These are phyloP conservation scores for Bombus impatiens DNA, from an alignment of 1,140 invertebrate species.

Conservation along the genomic window DNA sequence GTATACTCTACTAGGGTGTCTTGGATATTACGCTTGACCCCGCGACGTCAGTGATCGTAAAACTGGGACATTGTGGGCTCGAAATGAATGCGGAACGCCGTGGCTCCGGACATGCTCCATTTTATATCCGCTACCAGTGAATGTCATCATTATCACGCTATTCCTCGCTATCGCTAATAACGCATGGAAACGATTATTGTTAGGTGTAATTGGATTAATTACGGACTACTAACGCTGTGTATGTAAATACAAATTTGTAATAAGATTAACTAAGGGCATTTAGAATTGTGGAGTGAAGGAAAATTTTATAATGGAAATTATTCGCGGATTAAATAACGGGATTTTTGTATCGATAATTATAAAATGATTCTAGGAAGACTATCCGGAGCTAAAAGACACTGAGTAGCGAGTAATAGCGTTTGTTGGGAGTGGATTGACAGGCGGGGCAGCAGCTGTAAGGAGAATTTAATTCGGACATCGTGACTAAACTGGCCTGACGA, in stretches of 20 bases:
- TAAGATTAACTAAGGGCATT: too few species aligned
- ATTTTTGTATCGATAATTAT: neutral
- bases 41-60: conserved; percentile 11
- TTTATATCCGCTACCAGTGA: conserved; percentile 3
- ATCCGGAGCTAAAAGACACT: neutral
- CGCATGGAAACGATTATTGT: too few species aligned
- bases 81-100: conserved; percentile 29
- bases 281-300: too few species aligned
- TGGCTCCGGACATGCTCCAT: neutral
- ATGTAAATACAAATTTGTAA: too few species aligned
- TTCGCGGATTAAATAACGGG: too few species aligned
- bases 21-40: conserved; percentile 17
- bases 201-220: neutral
- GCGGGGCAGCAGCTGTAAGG: conserved; percentile 41
- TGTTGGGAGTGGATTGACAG: neutral
- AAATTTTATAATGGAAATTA: too few species aligned
- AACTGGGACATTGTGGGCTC: conserved; percentile 40
- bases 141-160: neutral
- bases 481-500: conserved; percentile 37
- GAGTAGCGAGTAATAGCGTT: neutral
- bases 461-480: conserved; percentile 52
- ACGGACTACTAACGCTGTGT: too few species aligned
- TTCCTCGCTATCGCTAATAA: neutral
- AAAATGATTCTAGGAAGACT: neutral
- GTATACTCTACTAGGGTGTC: neutral